Conservation (phyloP, 2,797 vertebrate species). For the Propithecus deckenii region DNA sequence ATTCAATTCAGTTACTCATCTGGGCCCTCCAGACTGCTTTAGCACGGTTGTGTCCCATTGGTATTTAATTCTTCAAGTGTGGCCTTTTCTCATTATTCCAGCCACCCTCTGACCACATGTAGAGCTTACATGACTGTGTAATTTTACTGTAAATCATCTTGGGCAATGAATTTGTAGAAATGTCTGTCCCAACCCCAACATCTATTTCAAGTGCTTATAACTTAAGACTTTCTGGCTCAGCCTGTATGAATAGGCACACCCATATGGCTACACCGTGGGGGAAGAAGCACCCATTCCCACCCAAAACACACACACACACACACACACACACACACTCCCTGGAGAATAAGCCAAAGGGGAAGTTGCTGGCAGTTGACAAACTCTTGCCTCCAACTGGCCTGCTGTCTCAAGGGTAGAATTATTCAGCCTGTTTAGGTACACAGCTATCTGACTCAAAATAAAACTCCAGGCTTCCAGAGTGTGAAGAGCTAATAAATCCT, state of each 20-base stretch:
- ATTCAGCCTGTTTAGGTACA: background rate
- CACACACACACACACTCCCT: background rate
- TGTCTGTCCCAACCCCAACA: background rate
- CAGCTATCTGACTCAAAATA: slow-evolving; percentile 32
- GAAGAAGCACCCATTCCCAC: background rate
- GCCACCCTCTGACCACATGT: background rate
- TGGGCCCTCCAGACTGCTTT: background rate
- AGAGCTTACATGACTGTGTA: background rate
- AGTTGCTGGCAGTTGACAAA: background rate
- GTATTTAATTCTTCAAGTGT: background rate
- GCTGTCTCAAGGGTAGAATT: background rate
- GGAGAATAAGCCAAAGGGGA: background rate
- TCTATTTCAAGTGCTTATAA: background rate
- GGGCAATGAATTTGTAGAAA: background rate
- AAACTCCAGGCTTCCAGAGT: slow-evolving; percentile 43
- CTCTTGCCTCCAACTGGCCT: background rate
- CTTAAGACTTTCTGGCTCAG: background rate
- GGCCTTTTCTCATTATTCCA: background rate
- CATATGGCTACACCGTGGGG: background rate
- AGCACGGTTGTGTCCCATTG: background rate
- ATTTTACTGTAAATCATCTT: background rate
- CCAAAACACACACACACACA: background rate
- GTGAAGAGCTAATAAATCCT: slow-evolving; percentile 74
- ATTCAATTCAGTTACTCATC: background rate
- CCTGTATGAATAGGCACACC: background rate